A percentile compares a stretch with the other conserved stretches of the same genome.
These are phyloP conservation scores for Drosophila grimshawi DNA, from an alignment of 1,140 invertebrate genomes.

Conservation along the genomic window DNA sequence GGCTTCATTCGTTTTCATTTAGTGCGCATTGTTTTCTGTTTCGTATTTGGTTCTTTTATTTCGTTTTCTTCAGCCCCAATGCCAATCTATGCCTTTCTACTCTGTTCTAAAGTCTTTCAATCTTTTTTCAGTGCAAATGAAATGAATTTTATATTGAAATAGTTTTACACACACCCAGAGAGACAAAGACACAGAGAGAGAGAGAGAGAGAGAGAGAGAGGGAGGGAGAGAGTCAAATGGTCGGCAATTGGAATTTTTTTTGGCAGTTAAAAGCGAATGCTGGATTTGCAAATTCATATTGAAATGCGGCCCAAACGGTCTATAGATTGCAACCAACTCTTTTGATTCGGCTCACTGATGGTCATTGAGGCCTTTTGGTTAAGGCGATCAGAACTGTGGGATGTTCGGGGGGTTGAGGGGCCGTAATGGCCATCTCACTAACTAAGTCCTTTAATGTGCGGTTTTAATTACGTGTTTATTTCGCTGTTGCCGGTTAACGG, in stretches of 20 bases:
- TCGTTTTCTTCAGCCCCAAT: constrained; percentile 6
- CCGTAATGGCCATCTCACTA: background rate
- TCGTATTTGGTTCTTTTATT: background rate
- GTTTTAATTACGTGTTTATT: constrained; percentile 79
- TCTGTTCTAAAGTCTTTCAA: background rate
- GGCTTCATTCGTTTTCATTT: constrained; percentile 66
- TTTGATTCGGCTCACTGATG: background rate
- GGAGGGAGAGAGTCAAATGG: background rate
- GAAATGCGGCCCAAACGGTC: constrained; percentile 24
- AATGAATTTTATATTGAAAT: constrained; percentile 83
- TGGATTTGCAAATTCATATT: constrained; percentile 38
- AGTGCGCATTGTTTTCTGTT: constrained; percentile 51
- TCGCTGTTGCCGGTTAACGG: constrained; percentile 57
- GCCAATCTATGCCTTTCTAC: background rate
- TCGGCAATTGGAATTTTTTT: constrained; percentile 53
- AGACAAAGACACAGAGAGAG: no score
- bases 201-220: no score
- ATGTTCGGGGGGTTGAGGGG: no score
- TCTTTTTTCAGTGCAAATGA: constrained; percentile 54
- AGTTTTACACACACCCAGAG: constrained; percentile 52
- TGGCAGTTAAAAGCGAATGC: constrained; percentile 34
- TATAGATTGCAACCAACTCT: background rate
- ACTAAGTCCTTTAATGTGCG: constrained; percentile 70
- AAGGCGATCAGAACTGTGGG: no score
- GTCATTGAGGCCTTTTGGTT: no score